Conservation (phyloP, 2,113 vertebrate species). For the Apistogramma diplotaenia region DNA sequence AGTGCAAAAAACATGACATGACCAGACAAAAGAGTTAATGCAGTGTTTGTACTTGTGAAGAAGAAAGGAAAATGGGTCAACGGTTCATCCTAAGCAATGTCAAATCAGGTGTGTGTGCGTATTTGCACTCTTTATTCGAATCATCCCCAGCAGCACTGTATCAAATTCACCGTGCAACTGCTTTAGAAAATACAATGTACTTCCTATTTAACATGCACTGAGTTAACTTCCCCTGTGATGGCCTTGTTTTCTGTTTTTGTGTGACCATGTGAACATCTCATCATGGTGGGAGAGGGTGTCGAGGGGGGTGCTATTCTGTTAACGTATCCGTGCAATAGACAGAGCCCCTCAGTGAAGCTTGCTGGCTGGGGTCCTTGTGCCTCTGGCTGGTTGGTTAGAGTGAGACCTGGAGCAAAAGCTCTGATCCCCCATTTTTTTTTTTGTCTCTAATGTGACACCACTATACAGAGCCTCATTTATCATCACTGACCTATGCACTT, state of each 20-base stretch:
- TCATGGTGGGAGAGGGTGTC: neutral
- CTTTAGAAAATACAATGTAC: constrained; percentile 56
- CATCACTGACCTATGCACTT: constrained; percentile 40
- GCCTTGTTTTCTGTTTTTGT: constrained; percentile 48
- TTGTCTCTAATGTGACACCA: constrained; percentile 11
- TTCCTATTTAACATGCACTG: constrained; percentile 74
- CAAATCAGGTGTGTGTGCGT: neutral
- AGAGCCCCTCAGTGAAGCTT: constrained; percentile 31
- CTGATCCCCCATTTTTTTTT: neutral
- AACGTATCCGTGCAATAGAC: constrained; percentile 40
- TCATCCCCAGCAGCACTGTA: constrained; percentile 36
- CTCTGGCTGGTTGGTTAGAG: constrained; percentile 31
- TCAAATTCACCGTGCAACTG: constrained; percentile 48
- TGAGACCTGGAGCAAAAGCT: neutral
- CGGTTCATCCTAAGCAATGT: constrained; percentile 33
- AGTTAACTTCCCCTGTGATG: constrained; percentile 62
- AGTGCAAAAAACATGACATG: neutral
- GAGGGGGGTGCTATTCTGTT: constrained; percentile 9
- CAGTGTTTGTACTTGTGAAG: neutral
- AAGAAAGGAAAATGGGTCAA: constrained; percentile 40
- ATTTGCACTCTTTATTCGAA: neutral
- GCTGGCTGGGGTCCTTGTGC: constrained; percentile 3
- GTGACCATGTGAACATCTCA: constrained; percentile 53
- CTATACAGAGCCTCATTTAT: constrained; percentile 44
- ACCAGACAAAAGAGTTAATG: neutral